A percentile compares a stretch with the other conserved stretches of the same genome.
Evolutionary conservation across 2,888 invertebrate genomes (phyloP).

Genomic region (Drosophila rubida): DNA sequence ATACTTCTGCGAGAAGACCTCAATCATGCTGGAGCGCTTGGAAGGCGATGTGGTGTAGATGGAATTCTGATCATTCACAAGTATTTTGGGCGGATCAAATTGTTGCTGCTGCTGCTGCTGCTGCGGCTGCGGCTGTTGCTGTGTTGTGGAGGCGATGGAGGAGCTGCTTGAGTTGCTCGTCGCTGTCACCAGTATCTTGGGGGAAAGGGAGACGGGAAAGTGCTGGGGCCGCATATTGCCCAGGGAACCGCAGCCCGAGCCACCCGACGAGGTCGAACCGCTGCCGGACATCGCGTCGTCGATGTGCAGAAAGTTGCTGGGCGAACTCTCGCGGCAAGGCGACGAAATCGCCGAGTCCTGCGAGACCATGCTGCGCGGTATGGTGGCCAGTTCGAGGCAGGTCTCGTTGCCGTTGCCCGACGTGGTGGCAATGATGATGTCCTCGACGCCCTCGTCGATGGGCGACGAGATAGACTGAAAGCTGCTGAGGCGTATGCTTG

Average conservation of each 20-base stretch:
- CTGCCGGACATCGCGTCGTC: conserved; percentile 77
- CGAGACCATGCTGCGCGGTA: conserved; percentile 82
- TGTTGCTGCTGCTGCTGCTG: conserved; percentile 71
- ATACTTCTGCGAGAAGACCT: conserved; percentile 85
- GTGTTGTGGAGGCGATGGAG: conserved; percentile 66
- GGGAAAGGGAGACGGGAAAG: conserved; percentile 83
- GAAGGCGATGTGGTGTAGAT: conserved; percentile 85
- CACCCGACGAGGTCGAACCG: conserved; percentile 74
- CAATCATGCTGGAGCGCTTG: conserved; percentile 84
- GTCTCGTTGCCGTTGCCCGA: conserved; percentile 81
- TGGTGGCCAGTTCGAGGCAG: conserved; percentile 82
- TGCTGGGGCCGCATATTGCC: conserved; percentile 82
- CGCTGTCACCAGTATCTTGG: conserved; percentile 83
- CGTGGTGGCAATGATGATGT: conserved; percentile 84
- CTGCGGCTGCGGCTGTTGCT: conserved; percentile 43
- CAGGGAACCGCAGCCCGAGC: conserved; percentile 77
- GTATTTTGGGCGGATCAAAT: conserved; percentile 85
- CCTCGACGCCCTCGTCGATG: conserved; percentile 85
- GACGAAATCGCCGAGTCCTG: conserved; percentile 84
- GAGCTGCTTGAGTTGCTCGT: conserved; percentile 81
- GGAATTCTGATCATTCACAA: conserved; percentile 85
- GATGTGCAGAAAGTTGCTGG: conserved; percentile 82
- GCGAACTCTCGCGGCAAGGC: conserved; percentile 83
- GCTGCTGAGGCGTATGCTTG: conserved; percentile 84
- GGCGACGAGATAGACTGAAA: conserved; percentile 85